Evolutionary conservation across 2,888 invertebrate species (phyloP).

Genomic region (Nemoura dubitans): DNA sequence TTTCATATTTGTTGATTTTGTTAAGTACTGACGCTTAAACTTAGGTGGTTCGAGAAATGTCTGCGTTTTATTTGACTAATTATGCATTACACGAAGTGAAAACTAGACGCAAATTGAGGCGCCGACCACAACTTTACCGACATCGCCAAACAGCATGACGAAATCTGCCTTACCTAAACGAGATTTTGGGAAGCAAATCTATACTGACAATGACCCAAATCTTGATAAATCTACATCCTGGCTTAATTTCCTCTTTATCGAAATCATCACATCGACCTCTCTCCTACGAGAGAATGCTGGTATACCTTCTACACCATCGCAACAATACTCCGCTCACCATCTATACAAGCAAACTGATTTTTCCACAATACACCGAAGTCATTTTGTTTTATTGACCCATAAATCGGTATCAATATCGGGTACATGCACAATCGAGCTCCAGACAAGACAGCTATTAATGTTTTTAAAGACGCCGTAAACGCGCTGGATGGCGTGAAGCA

Average conservation of each 20-base stretch:
- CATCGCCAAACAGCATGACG: too few species aligned
- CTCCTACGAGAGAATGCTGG: too few species aligned
- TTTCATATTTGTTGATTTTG: not conserved
- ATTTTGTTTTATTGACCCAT: not conserved
- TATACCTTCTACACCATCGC: too few species aligned
- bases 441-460: constrained; percentile 12
- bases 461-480: not conserved
- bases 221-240: too few species aligned
- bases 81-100: not conserved
- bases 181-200: too few species aligned
- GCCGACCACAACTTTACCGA: not conserved
- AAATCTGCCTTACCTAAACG: too few species aligned
- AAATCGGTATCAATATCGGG: not conserved
- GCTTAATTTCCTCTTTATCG: too few species aligned
- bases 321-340: too few species aligned
- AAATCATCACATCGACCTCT: too few species aligned
- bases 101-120: not conserved
- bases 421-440: not conserved
- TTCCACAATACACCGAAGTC: not conserved
- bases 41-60: not conserved
- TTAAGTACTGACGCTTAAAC: not conserved
- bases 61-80: not conserved
- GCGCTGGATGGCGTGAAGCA: not conserved
- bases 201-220: too few species aligned
- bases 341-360: not conserved